phyloP scores from a whole-genome alignment of 2,113 vertebrate genomes.

The Nibea coibor region DNA sequence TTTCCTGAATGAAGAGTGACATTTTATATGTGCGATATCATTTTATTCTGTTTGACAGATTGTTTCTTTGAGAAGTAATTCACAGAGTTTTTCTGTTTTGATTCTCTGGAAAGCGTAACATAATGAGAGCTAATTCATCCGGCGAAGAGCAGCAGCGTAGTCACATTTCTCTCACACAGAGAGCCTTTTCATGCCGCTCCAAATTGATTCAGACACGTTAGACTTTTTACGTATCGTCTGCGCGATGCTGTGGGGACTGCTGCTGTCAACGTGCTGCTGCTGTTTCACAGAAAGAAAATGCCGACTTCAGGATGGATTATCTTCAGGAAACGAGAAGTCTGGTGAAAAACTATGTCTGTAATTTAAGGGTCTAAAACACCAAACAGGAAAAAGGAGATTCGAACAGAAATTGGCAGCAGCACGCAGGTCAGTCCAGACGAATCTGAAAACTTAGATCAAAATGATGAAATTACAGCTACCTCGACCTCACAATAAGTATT shows the following conservation, averaged over 20 bases:
- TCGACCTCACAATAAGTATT: constrained; percentile 22
- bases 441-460: neutral
- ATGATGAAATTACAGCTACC: neutral
- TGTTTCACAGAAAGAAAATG: constrained; percentile 26
- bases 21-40: neutral
- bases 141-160: neutral
- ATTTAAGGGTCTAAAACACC: neutral
- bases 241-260: neutral
- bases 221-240: neutral
- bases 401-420: neutral
- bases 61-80: neutral
- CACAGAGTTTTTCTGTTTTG: neutral
- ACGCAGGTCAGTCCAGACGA: neutral
- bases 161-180: neutral
- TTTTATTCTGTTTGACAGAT: neutral
- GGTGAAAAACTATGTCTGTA: neutral
- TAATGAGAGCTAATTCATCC: constrained; percentile 3
- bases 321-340: neutral
- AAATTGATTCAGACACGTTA: neutral
- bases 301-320: constrained; percentile 21
- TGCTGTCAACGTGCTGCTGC: constrained; percentile 23
- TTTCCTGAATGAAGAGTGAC: neutral
- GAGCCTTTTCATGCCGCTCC: neutral
- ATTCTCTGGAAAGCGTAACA: neutral
- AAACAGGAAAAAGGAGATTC: neutral